These are phyloP conservation scores for Seriola aureovittata DNA, from an alignment of 2,113 vertebrate species.

Conservation along the genomic window DNA sequence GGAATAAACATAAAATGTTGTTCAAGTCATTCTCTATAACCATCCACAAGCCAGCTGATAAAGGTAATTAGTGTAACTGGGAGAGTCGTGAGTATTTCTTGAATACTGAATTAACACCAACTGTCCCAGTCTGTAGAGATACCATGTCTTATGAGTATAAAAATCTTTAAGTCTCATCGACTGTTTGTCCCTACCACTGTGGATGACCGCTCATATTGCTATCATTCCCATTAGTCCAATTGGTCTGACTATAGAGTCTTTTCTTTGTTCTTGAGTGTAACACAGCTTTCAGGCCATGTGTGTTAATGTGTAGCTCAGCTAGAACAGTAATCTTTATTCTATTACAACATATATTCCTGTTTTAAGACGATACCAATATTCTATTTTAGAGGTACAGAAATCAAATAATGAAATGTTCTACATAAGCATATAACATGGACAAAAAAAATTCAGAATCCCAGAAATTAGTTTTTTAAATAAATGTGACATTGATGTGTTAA, in stretches of 20 bases:
- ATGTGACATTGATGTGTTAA: no score
- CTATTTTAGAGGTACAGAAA: no score
- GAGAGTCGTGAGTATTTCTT: not conserved
- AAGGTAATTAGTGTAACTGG: slow-evolving; percentile 17
- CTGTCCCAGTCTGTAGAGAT: not conserved
- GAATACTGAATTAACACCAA: not conserved
- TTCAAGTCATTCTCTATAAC: not conserved
- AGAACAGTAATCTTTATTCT: not conserved
- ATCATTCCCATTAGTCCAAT: not conserved
- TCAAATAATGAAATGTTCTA: not conserved
- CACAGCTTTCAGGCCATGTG: not conserved
- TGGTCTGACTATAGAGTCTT: slow-evolving; percentile 1
- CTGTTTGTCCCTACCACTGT: not conserved
- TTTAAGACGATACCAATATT: no score
- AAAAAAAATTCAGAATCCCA: no score
- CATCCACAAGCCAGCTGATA: slow-evolving; percentile 9
- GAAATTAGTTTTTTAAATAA: no score
- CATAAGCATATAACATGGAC: not conserved
- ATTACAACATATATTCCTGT: no score
- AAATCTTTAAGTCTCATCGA: slow-evolving; percentile 13
- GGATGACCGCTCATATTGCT: not conserved
- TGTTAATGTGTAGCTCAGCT: not conserved
- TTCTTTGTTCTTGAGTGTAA: not conserved
- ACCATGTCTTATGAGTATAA: not conserved
- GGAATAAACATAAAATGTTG: slow-evolving; percentile 4